Percentiles rank a stretch among this genome's conserved stretches.
Evolutionary conservation across 2,113 vertebrate species (phyloP).

Genomic region (Platanista minor): DNA sequence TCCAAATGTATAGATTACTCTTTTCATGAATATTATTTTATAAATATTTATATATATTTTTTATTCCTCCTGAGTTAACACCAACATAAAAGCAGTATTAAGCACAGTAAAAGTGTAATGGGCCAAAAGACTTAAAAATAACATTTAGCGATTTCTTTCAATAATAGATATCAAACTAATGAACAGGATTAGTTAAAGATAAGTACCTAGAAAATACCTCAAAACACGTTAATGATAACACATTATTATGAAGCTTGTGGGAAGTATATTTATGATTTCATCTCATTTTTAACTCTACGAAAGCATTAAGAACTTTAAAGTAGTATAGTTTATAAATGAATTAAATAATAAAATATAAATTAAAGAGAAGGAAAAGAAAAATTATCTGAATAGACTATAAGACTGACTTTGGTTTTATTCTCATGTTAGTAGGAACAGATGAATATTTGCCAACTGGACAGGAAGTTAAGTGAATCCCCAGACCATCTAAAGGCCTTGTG

Average conservation of each 20-base stretch:
- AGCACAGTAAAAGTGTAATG: not conserved
- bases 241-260: not conserved
- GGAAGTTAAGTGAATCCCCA: not conserved
- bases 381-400: not conserved
- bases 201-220: not conserved
- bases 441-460: not conserved
- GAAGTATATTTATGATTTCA: not conserved
- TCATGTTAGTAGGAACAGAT: not conserved
- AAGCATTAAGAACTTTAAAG: not conserved
- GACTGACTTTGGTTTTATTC: not conserved
- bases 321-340: not conserved
- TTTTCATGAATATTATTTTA: not conserved
- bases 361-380: not conserved
- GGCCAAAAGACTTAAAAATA: conserved; percentile 26
- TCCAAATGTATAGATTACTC: not conserved
- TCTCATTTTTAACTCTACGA: not conserved
- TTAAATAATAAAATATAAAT: not conserved
- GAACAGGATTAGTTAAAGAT: not conserved
- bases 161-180: not conserved
- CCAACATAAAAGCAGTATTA: not conserved
- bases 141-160: not conserved
- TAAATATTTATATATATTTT: not conserved
- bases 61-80: not conserved
- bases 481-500: not conserved
- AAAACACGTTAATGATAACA: not conserved